Evolutionary conservation across 2,797 vertebrate species (phyloP), one percentile per base, ranked within the genome.

Genomic region (Vespertilio murinus): DNA sequence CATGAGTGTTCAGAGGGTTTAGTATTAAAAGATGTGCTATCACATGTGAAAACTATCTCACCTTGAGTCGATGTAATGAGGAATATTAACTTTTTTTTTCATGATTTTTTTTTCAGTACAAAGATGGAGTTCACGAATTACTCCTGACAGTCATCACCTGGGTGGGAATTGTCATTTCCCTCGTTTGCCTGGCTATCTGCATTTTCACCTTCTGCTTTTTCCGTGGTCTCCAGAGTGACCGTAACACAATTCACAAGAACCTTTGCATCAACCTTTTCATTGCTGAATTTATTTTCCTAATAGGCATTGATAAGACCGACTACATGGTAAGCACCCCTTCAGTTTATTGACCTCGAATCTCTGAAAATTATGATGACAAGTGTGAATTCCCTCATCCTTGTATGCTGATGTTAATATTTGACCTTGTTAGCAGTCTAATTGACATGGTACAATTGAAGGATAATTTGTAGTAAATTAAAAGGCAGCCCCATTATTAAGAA

Each of bases 121-220:
- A 98, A 97, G 98, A 98, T 95, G 97, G 98, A 95, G 98, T 98
- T 90, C 99, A 99, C 40, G 98, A 99, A 95, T 98, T 99, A 94
- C 98, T 99, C 42, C 98, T 99, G 95, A 99, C 98, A 0, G 98
- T 99, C 98, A 99, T 99, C 98, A 99, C 99, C 70, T 99, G 99
- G 85, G 99, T 99, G 45, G 99, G 99, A 96, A 99, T 99, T 64
- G 99, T 99, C 95, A 99, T 99, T 97, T 99, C 99, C 85, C 99
- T 99, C 17, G 98, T 99, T 97, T 99, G 99, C 98, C 98, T 99
- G 97, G 98, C 98, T 96, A 99, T 99, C 98, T 99, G 99, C 98
- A 99, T 99, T 98, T 99, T 99, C 98, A 99, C 99, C 91, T 99
- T 99, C 98, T 99, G 99, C 98, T 99, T 99, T 98, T 99, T 99